These are phyloP conservation scores for Melieria crassipennis DNA, from an alignment of 2,888 invertebrate genomes.

Conservation along the genomic window DNA sequence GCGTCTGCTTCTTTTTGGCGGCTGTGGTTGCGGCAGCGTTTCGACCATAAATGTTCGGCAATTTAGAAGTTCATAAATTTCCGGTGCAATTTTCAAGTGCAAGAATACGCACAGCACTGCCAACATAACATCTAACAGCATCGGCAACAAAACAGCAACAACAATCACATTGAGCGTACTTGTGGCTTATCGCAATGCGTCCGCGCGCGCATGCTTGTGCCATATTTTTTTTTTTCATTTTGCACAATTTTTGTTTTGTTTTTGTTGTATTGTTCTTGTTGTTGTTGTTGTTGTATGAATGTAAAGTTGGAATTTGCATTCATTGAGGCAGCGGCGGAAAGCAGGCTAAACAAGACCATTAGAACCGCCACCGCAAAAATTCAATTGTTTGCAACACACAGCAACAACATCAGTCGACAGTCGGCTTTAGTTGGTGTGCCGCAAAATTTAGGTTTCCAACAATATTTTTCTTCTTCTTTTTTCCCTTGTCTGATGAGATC, in stretches of 20 bases:
- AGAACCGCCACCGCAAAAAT: slow-evolving; percentile 39
- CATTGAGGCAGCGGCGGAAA: slow-evolving; percentile 21
- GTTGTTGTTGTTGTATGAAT: too few species aligned
- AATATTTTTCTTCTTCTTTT: neutral
- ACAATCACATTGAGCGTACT: neutral
- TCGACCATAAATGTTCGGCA: slow-evolving; percentile 18
- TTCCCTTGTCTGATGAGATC: neutral
- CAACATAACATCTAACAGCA: neutral
- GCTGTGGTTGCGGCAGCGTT: neutral
- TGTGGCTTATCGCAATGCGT: neutral
- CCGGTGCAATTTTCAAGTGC: slow-evolving; percentile 25
- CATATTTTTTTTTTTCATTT: neutral
- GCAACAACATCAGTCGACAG: neutral
- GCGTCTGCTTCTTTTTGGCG: too few species aligned
- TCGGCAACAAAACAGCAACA: neutral
- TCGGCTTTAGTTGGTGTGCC: too few species aligned
- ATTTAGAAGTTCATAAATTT: slow-evolving; percentile 24
- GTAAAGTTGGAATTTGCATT: slow-evolving; percentile 33
- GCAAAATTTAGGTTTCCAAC: too few species aligned
- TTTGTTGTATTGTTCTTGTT: neutral
- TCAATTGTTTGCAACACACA: slow-evolving; percentile 34
- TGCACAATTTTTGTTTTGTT: neutral
- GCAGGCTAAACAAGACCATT: slow-evolving; percentile 20
- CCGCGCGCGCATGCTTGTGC: neutral
- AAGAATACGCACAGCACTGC: slow-evolving; percentile 4